Evolutionary conservation across 2,888 invertebrate species (phyloP).

Genomic region (Torymus auratus): DNA sequence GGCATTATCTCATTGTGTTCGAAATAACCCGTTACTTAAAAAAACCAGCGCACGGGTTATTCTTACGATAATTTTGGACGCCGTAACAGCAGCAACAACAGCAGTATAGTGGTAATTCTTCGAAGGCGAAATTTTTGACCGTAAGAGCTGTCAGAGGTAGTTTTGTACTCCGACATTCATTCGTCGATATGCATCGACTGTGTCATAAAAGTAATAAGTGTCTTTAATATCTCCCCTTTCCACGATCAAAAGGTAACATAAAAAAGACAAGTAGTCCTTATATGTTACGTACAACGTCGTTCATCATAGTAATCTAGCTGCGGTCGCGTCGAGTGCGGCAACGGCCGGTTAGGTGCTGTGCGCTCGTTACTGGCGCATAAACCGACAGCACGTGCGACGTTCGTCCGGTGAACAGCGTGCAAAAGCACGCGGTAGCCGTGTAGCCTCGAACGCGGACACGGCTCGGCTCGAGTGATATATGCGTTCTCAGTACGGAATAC

Average conservation of each 20-base stretch:
- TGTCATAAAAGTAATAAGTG: conserved; percentile 21
- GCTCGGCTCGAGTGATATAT: conserved; percentile 42
- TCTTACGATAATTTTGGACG: conserved; percentile 38
- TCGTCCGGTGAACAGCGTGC: conserved; percentile 35
- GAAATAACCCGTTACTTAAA: conserved; percentile 47
- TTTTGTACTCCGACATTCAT: too few species aligned
- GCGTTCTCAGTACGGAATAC: conserved; percentile 50
- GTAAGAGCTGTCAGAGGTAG: neutral
- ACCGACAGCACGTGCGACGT: conserved; percentile 33
- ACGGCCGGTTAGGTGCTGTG: conserved; percentile 34
- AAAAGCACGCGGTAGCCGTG: conserved; percentile 15
- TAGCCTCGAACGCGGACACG: conserved; percentile 14
- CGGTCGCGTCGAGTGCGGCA: conserved; percentile 35
- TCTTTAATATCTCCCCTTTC: neutral
- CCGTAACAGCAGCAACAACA: neutral
- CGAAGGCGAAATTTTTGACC: too few species aligned
- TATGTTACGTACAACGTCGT: conserved; percentile 28
- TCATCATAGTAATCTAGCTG: conserved; percentile 48
- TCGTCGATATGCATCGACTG: conserved; percentile 15
- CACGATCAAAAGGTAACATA: neutral
- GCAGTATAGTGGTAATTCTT: neutral
- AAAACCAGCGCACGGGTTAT: neutral
- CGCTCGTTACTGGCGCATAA: conserved; percentile 53
- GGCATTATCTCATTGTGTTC: conserved; percentile 54
- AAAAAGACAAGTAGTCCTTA: conserved; percentile 45